These are phyloP conservation scores for Monopterus albus DNA, from an alignment of 2,113 vertebrate species.

Conservation along the genomic window DNA sequence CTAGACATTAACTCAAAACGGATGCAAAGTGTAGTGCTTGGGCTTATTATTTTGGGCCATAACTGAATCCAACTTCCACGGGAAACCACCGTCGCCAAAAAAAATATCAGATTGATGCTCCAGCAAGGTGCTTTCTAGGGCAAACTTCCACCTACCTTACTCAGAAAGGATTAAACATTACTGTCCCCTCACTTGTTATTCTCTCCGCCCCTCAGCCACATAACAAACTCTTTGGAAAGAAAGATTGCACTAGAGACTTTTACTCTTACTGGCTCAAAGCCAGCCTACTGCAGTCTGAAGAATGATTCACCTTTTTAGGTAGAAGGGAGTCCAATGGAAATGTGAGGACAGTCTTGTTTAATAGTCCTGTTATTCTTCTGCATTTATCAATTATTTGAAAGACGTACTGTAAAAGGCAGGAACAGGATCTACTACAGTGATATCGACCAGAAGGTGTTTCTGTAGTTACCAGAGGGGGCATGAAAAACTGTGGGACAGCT, in stretches of 20 bases:
- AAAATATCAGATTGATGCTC: not conserved
- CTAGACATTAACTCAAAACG: too few species aligned
- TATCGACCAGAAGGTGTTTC: too few species aligned
- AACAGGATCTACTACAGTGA: too few species aligned
- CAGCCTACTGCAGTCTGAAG: not conserved
- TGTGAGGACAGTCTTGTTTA: not conserved
- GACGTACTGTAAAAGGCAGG: too few species aligned
- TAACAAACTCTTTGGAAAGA: not conserved
- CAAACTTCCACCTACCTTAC: not conserved
- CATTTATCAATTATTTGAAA: too few species aligned
- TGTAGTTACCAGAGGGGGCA: too few species aligned
- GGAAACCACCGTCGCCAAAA: not conserved
- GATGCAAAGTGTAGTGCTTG: not conserved
- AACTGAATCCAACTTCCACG: not conserved
- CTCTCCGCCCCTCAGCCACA: constrained; percentile 1
- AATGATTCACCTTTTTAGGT: constrained; percentile 34
- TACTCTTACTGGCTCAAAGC: not conserved
- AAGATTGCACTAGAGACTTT: not conserved
- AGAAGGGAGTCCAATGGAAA: not conserved
- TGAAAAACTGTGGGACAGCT: too few species aligned
- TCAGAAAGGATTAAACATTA: not conserved
- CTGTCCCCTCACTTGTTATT: constrained; percentile 18
- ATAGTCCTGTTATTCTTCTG: too few species aligned
- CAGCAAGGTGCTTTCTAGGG: not conserved
- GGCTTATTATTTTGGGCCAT: not conserved